Evolutionary conservation across 2,888 invertebrate species (phyloP), one percentile per base, ranked within the genome.

Genomic region (Thumatha senex): DNA sequence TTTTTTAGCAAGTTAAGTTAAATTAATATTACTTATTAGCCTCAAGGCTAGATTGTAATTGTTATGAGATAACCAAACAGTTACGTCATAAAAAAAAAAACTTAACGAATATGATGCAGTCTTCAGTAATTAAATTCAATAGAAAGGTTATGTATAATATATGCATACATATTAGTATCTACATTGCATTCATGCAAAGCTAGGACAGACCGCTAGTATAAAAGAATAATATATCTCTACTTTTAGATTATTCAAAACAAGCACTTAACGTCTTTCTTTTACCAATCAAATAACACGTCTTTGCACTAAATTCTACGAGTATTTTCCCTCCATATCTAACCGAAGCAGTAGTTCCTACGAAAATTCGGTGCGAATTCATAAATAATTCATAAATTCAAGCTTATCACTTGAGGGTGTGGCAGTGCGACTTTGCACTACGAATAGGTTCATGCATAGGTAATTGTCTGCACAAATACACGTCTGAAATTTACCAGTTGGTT

Each of bases 381-480:
- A 54, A 67, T 67, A 61, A 67, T 63, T 59, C 59, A 67, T 61
- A 46, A 36, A 45, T 36, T 51, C 41, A 52, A 48, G 56, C 56
- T 68, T 65, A 68, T 61, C 66, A 54, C 57, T 58, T 41, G 44
- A 33, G 41, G 54, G 46, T 50, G 40, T 35, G 52, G 51, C 40
- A 45, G 43, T 29, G 24, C 40, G 36, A 35, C 15, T 44, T 44
- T 18, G 14, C 40, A 40, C 31, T 53, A 24, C 48, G 45, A 48
- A 48, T 48, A 48, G 45, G 45, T 48, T 48, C 48, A 45, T 48
- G 40, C 48, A 48, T 53, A 24, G 5, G 18, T 24, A 48, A 53
- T 53, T 53, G 52, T 9, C 41, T 33, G 41, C 36, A 48, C 34
- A 15, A 24, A 29, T 36, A 48, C 45, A 38, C 48, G 45, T 48